Base-by-base conservation (phyloP, 1,140 invertebrate species). In the Anadara kagoshimensis region DNA sequence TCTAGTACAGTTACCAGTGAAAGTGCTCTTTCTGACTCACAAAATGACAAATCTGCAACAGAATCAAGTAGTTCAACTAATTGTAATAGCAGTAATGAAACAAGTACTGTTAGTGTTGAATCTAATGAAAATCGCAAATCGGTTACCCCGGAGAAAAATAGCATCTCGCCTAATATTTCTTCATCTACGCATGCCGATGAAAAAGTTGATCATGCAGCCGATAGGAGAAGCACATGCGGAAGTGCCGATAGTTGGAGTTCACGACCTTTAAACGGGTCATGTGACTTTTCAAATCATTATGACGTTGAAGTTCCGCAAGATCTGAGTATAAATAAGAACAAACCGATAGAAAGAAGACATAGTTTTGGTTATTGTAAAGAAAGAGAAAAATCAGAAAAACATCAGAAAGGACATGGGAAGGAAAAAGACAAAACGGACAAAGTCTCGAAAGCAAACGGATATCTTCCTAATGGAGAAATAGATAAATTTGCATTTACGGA, bases 401-500 rank as follows among this genome's bases (percentile, higher is more conserved):
- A 24, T 26, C 47, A 63, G 49, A 53, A 22, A 54, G 26, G 24
- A 58, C 24, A 59, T 45, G 2, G n/a, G 7, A 14, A 49, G 4
- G 29, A 66, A 41, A 20, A 5, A 16, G 16, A 24, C 22, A 16
- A 5, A 26, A 16, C 5, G 20, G 16, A 36, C n/a, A 58, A 58
- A 36, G 29, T 44, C 24, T 26, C 49, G n/a, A 29, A 29, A 41
- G 8, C 29, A n/a, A 66, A 36, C 18, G 29, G 44, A 5, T 51
- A 57, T 16, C 29, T 68, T 20, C 65, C 47, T 5, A 74, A 64
- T 20, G 65, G 72, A 0, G 72, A 74, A 26, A 64, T 74, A 24
- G 72, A 74, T 36, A 74, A 57, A 49, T 74, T 68, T 49, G 72
- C 72, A 4, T 74, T 74, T 56, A 74, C 72, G 3, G 72, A 74